Base-by-base conservation (phyloP, 2,113 vertebrate genomes). In the Gymnogyps californianus region DNA sequence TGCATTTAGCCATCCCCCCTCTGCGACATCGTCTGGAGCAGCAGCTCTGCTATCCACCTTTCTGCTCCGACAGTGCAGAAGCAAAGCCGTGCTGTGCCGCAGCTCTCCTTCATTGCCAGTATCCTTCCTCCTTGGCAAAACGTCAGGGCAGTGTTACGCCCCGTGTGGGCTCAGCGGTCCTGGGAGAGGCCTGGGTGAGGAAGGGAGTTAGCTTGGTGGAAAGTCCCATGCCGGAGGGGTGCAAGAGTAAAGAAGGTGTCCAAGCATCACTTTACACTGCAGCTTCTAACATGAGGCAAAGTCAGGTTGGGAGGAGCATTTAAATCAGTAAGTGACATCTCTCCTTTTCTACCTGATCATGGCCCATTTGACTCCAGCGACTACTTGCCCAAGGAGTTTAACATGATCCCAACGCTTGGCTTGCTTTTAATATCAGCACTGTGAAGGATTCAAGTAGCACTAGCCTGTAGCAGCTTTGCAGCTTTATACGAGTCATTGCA, bases 141-240 rank as follows among this genome's bases (percentile, higher is more conserved):
- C 0, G 4, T 64, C 90, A 75, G 46, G 49, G 76, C 59, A 67
- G 66, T 1, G 0, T 17, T 54, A 67, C 25, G 19, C 46, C 3
- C 14, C 47, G 65, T 0, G 1, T 0, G 15, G 36, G 52, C 52
- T 85, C 1, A 1, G 81, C 79, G 31, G 16, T 13, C 10, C 87
- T 36, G n/a, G 67, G 34, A 47, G 52, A 38, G 32, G 44, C 47
- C 61, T 84, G 72, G 21, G 24, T 28, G 21, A 20, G 29, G 12
- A 79, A 59, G 31, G 20, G 4, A 87, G 36, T 66, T 61, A 44
- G 51, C 49, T 11, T 57, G 69, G 31, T 13, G 25, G 9, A 28
- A 36, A 46, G n/a, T 34, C 75, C 40, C 36, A 6, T 2, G 22
- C 6, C 11, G 4, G 40, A 54, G 16, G 6, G 16, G 21, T 20